Evolutionary conservation across 1,140 invertebrate genomes (phyloP), one percentile per base, ranked within the genome.

Genomic region (Cotesia glomerata): DNA sequence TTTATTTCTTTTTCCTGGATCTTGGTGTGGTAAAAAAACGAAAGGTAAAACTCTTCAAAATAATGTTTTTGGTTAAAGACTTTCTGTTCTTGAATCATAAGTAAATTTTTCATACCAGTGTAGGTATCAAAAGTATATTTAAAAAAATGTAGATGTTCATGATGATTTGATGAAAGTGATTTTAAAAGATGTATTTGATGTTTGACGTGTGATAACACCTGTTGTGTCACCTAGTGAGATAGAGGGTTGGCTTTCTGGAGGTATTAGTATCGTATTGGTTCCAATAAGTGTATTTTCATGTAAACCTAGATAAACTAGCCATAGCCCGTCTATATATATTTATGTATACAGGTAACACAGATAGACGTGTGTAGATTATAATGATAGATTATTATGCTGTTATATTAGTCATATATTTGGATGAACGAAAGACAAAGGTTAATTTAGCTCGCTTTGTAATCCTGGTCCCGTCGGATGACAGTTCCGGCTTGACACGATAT

Each of bases 371-470:
- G 32, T 14, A 67, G 51, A 54, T 51, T 58, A 26, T 26, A 54
- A 68, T 65, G 8, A 32, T 51, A 58, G 18, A 32, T 14, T 39
- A 45, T 14, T 61, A 73, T 62, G 58, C 18, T 54, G 51, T 54
- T 52, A 34, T 67, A n/a, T 26, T 26, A 26, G 26, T 26, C 26
- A 26, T 18, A 45, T 54, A 32, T 69, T 18, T 45, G 36, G 54
- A 51, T 72, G 54, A 69, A 45, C 39, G 39, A 45, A 45, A 82
- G 80, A 85, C 79, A 82, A 78, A 82, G 83, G 83, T 81, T 84
- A 86, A 86, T 86, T 86, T 86, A 77, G 79, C 85, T 84, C 84
- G 81, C 81, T 83, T 79, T 84, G 85, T 87, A 87, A 87, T 86
- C 85, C 82, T n/a, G 7, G 75, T 80, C 78, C 81, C 80, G 80